A percentile compares a stretch with the other conserved stretches of the same genome.
Evolutionary conservation across 2,113 vertebrate genomes (phyloP).

Genomic region (Monopterus albus): DNA sequence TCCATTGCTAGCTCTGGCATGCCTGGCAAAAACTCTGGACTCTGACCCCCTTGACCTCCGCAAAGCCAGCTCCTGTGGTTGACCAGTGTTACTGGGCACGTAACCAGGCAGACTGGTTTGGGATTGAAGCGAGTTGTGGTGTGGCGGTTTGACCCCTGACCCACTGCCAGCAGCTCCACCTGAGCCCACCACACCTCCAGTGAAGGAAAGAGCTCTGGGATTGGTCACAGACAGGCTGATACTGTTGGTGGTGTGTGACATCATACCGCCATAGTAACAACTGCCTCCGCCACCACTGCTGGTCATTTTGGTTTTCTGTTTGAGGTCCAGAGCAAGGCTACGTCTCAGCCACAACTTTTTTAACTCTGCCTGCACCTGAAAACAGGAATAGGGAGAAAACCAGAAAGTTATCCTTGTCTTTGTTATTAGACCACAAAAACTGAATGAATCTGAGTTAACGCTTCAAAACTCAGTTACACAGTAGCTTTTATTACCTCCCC

Average conservation of each 20-base stretch:
- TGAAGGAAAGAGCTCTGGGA: slow-evolving; percentile 60
- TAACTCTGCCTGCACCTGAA: slow-evolving; percentile 85
- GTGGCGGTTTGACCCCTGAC: slow-evolving; percentile 38
- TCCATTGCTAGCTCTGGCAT: slow-evolving; percentile 25
- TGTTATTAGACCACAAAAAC: neutral
- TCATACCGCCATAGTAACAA: slow-evolving; percentile 84
- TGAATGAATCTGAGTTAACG: neutral
- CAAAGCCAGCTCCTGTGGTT: slow-evolving; percentile 37
- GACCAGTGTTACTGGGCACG: slow-evolving; percentile 31
- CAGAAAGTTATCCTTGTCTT: neutral
- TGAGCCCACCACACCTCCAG: slow-evolving; percentile 34
- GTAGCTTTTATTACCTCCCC: slow-evolving; percentile 81
- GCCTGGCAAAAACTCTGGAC: slow-evolving; percentile 29
- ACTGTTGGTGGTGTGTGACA: slow-evolving; percentile 87
- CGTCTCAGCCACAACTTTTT: slow-evolving; percentile 86
- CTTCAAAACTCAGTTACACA: neutral
- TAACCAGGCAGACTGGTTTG: slow-evolving; percentile 58
- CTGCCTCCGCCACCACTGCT: slow-evolving; percentile 83
- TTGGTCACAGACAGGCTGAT: slow-evolving; percentile 76
- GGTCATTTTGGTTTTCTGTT: slow-evolving; percentile 82
- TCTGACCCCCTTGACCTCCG: slow-evolving; percentile 26
- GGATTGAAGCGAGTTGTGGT: slow-evolving; percentile 46
- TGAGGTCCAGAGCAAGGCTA: slow-evolving; percentile 81
- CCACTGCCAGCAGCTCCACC: slow-evolving; percentile 25
- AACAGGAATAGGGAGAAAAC: neutral